These are phyloP conservation scores for Scaptodrosophila latifasciaeformis DNA, from an alignment of 2,888 invertebrate species.

Conservation along the genomic window DNA sequence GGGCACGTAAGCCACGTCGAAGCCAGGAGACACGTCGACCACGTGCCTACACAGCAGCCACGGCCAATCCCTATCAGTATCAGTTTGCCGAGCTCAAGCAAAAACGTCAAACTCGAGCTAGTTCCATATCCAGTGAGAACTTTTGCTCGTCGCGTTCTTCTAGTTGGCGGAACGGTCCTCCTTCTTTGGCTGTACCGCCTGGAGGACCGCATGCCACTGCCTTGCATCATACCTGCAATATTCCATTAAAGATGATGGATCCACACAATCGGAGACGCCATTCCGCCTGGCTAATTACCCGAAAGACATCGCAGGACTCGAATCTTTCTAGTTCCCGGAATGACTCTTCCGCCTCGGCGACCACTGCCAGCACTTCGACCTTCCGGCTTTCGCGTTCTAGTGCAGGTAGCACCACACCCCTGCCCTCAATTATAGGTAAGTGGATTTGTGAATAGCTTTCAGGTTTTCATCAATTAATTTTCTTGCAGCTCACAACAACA, in stretches of 20 bases:
- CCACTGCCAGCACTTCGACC: conserved; percentile 92
- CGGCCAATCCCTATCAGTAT: conserved; percentile 82
- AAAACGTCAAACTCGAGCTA: conserved; percentile 85
- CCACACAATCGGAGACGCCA: conserved; percentile 83
- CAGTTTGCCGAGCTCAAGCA: conserved; percentile 84
- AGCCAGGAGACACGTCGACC: conserved; percentile 55
- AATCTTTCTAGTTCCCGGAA: conserved; percentile 92
- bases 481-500: conserved; percentile 73
- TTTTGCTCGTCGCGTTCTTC: conserved; percentile 92
- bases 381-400: conserved; percentile 92
- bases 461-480: too few species aligned
- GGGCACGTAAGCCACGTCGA: conserved; percentile 43
- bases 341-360: conserved; percentile 93
- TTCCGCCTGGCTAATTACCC: conserved; percentile 91
- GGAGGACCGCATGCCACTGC: conserved; percentile 29
- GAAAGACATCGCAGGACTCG: conserved; percentile 94
- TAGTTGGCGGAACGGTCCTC: conserved; percentile 87
- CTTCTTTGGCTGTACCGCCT: conserved; percentile 65
- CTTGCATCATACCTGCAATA: conserved; percentile 78
- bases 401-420: conserved; percentile 77
- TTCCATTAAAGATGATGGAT: conserved; percentile 83
- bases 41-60: conserved; percentile 74
- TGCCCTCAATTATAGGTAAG: conserved; percentile 74
- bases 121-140: conserved; percentile 91
- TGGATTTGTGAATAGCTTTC: background rate